Conservation (phyloP, 2,113 vertebrate genomes). For the Charadrius vociferus region DNA sequence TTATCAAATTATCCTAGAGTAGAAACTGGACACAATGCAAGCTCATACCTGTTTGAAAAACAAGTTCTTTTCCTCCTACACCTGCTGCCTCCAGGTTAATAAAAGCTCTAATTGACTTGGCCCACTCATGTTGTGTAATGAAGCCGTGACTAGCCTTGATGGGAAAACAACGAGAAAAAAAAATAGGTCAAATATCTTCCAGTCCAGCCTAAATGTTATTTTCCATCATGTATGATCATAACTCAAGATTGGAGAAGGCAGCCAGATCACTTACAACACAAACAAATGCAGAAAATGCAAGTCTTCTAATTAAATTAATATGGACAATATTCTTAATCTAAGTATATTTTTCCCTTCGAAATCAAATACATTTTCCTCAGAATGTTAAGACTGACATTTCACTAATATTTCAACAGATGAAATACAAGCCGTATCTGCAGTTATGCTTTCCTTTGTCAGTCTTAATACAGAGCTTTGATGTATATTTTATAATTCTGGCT, state of each 20-base stretch:
- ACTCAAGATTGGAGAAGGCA: background rate
- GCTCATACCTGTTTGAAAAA: slow-evolving; percentile 94
- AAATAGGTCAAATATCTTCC: background rate
- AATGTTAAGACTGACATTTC: background rate
- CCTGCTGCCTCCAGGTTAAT: slow-evolving; percentile 98
- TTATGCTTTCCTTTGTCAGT: background rate
- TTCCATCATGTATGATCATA: background rate
- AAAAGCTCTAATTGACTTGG: slow-evolving; percentile 90
- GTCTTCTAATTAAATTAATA: background rate
- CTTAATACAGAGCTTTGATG: background rate
- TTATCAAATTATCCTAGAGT: background rate
- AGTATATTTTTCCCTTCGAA: background rate
- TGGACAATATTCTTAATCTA: background rate
- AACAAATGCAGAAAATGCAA: background rate
- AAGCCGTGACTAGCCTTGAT: slow-evolving; percentile 96
- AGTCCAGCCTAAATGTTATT: background rate
- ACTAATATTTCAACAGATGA: background rate
- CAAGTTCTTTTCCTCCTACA: slow-evolving; percentile 98
- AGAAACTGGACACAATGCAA: background rate
- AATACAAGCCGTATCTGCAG: background rate
- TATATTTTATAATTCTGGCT: background rate
- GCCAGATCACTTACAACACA: background rate
- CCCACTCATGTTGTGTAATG: slow-evolving; percentile 97
- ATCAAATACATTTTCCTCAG: background rate
- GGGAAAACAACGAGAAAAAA: slow-evolving; percentile 18